Percentiles rank a stretch among this genome's conserved stretches.
Evolutionary conservation across 2,797 vertebrate species (phyloP).

Genomic region (Urosaurus nigricauda): DNA sequence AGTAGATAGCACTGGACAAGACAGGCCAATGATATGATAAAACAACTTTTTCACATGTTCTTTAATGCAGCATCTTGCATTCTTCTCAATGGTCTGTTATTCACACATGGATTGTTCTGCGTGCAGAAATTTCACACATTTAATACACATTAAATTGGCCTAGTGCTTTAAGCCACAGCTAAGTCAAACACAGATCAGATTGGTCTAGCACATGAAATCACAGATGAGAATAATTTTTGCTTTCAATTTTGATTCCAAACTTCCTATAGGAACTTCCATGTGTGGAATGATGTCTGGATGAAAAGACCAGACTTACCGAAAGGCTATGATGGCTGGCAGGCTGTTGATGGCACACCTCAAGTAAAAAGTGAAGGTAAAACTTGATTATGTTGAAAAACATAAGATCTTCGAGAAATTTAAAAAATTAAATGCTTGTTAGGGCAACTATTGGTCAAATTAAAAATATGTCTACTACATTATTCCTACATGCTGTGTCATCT

Average conservation of each 20-base stretch:
- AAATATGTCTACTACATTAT: background rate
- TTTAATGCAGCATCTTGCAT: background rate
- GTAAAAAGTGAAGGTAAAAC: conserved; percentile 74
- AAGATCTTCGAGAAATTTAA: background rate
- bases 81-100: background rate
- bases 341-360: conserved; percentile 76
- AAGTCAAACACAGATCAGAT: too few relatives aligned
- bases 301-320: conserved; percentile 65
- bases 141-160: background rate
- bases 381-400: background rate
- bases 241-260: conserved; percentile 35
- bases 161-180: too few relatives aligned
- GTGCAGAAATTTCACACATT: background rate
- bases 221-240: background rate
- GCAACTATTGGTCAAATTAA: too few relatives aligned
- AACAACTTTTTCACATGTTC: background rate
- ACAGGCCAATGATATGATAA: background rate
- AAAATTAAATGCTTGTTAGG: background rate
- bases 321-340: conserved; percentile 77
- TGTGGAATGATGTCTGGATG: conserved; percentile 80
- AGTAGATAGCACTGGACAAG: background rate
- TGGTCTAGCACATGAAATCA: too few relatives aligned
- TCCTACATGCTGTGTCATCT: background rate
- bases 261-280: conserved; percentile 74
- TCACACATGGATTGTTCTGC: too few relatives aligned